Evolutionary conservation across 2,113 vertebrate species (phyloP).

Genomic region (Zosterops pallidus): DNA sequence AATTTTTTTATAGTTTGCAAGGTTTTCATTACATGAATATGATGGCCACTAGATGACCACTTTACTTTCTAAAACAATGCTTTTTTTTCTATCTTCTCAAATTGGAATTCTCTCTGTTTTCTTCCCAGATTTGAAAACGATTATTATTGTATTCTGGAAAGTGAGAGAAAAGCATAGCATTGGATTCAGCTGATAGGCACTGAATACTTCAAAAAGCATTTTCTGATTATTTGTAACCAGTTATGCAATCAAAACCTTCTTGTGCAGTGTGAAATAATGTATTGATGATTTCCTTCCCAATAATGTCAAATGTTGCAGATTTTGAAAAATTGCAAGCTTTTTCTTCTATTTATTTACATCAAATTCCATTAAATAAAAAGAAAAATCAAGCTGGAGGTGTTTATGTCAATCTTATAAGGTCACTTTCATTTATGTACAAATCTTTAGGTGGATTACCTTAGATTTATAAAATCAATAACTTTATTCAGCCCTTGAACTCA

Average conservation of each 20-base stretch:
- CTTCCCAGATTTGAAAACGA: not conserved
- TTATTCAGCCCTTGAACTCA: not conserved
- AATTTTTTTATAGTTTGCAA: not conserved
- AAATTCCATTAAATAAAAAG: not conserved
- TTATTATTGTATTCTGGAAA: not conserved
- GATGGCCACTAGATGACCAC: not conserved
- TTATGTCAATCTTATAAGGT: constrained; percentile 2
- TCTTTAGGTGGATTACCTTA: not conserved
- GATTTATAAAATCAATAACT: constrained; percentile 49
- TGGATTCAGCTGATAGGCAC: not conserved
- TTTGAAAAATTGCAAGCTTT: not conserved
- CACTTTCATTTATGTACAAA: constrained; percentile 30
- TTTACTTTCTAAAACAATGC: not conserved
- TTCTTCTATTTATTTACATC: not conserved
- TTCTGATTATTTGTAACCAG: not conserved
- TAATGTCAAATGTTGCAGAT: not conserved
- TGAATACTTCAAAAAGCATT: not conserved
- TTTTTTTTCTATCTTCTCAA: not conserved
- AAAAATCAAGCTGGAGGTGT: not conserved
- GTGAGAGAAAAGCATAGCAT: not conserved
- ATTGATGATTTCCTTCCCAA: not conserved
- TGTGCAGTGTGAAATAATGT: not conserved
- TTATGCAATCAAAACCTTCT: not conserved
- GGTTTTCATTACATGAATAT: not conserved
- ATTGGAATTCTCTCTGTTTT: not conserved